Evolutionary conservation across 2,113 vertebrate genomes (phyloP).

Genomic region (Oryzias javanicus): DNA sequence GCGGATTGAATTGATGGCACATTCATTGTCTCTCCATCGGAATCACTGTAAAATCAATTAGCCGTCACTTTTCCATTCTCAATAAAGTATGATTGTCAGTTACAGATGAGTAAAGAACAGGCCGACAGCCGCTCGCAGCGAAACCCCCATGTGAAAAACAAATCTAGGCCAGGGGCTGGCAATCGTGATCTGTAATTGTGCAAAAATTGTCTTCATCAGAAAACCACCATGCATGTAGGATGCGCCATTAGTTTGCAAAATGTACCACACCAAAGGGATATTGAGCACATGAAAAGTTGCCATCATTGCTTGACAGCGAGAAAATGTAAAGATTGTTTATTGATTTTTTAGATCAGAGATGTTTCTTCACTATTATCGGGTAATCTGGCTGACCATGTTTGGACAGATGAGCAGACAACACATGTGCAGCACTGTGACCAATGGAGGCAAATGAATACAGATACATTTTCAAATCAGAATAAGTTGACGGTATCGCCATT

Average conservation of each 20-base stretch:
- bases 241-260: slow-evolving; percentile 70
- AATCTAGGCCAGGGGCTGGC: slow-evolving; percentile 59
- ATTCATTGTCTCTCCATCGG: slow-evolving; percentile 99
- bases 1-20: slow-evolving; percentile 99
- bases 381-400: slow-evolving; percentile 1
- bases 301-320: slow-evolving; percentile 34
- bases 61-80: slow-evolving; percentile 99
- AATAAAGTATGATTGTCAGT: slow-evolving; percentile 95
- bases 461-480: background rate
- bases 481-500: background rate
- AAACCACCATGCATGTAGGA: slow-evolving; percentile 63
- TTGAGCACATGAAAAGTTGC: slow-evolving; percentile 49
- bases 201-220: slow-evolving; percentile 76
- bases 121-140: slow-evolving; percentile 82
- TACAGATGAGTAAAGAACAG: slow-evolving; percentile 87
- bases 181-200: slow-evolving; percentile 76
- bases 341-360: slow-evolving; percentile 23
- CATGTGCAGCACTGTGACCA: background rate
- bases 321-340: slow-evolving; percentile 50
- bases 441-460: background rate
- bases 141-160: slow-evolving; percentile 74
- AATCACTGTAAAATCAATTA: slow-evolving; percentile 99
- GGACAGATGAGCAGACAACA: background rate
- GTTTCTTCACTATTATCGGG: background rate
- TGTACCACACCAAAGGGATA: slow-evolving; percentile 58